Percentiles rank a stretch among this genome's conserved stretches.
Evolutionary conservation across 2,888 invertebrate genomes (phyloP).

Genomic region (Alsophila aescularia): DNA sequence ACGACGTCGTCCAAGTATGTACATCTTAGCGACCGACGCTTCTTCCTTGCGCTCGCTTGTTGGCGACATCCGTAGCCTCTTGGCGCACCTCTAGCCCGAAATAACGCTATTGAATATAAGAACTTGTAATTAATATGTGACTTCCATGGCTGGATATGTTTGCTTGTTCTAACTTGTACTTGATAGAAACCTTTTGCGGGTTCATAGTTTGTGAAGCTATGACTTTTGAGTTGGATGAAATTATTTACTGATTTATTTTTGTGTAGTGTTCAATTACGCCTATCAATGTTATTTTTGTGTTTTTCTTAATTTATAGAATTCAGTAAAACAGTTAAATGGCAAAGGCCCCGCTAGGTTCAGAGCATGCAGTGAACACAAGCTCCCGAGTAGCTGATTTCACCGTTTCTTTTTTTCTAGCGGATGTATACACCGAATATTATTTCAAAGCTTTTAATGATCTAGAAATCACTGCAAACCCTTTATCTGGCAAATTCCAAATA

Average conservation of each 20-base stretch:
- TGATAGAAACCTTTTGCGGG: slow-evolving; percentile 29
- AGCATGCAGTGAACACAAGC: slow-evolving; percentile 23
- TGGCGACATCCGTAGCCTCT: slow-evolving; percentile 12
- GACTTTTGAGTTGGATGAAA: slow-evolving; percentile 22
- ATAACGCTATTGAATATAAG: slow-evolving; percentile 32
- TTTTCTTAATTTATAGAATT: slow-evolving; percentile 11
- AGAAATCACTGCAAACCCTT: slow-evolving; percentile 14
- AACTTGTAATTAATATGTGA: slow-evolving; percentile 29
- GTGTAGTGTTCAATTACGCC: slow-evolving; percentile 19
- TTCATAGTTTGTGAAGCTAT: slow-evolving; percentile 28
- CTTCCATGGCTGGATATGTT: slow-evolving; percentile 37
- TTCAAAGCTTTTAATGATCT: slow-evolving; percentile 23
- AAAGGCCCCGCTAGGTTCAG: slow-evolving; percentile 1
- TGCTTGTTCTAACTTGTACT: slow-evolving; percentile 34
- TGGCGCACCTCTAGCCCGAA: slow-evolving; percentile 31
- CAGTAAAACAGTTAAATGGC: not conserved
- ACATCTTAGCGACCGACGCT: not conserved
- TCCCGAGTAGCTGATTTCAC: slow-evolving; percentile 22
- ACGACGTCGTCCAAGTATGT: slow-evolving; percentile 16
- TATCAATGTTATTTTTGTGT: slow-evolving; percentile 24
- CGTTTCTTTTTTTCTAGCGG: slow-evolving; percentile 21
- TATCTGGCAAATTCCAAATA: slow-evolving; percentile 13
- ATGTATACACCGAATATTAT: slow-evolving; percentile 14
- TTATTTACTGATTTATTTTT: slow-evolving; percentile 30
- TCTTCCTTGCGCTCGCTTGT: slow-evolving; percentile 3